Base-by-base conservation (phyloP, 1,140 invertebrate genomes). In the Drosophila elegans region DNA sequence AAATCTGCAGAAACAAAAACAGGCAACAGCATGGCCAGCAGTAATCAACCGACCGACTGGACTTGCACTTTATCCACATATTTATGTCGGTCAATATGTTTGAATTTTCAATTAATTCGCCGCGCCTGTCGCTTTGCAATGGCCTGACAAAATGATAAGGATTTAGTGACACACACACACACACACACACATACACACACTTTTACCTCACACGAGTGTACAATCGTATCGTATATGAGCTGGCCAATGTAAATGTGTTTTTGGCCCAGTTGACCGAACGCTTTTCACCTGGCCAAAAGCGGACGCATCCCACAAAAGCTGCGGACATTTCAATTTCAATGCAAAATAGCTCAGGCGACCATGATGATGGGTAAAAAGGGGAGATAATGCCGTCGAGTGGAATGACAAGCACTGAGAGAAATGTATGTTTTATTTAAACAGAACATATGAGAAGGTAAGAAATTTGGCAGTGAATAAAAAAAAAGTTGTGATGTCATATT, bases 261-360 rank as follows among this genome's bases (percentile, higher is more conserved):
- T 63, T 67, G 46, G 64, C 64, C 46, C 60, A 66, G 46, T 68
- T 68, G 39, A n/a, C 29, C 13, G 60, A 44, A 13, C 66, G 61
- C 64, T 36, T 68, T 68, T 68, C 60, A 66, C 64, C 46, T 71
- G 67, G 44, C 62, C 25, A 32, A 57, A 59, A 51, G 46, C 54
- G 38, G 34, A 52, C 29, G 48, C 57, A 48, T 55, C 39, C 46
- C 49, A 69, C 62, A 78, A 78, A 69, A 82, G 60, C 64, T 64
- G 66, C 38, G 64, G 72, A 80, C 84, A 88, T 79, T 88, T 88
- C 79, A 79, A 88, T 86, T 86, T 83, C 67, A 77, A 89, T 88
- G 76, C 75, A 89, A 88, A 88, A 88, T 77, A 81, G 78, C 74
- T 71, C 69, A 61, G 64, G 38, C 32, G 60, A 11, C 62, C 13